Evolutionary conservation across 2,888 invertebrate genomes (phyloP).

Genomic region (Ennomos quercinarius): DNA sequence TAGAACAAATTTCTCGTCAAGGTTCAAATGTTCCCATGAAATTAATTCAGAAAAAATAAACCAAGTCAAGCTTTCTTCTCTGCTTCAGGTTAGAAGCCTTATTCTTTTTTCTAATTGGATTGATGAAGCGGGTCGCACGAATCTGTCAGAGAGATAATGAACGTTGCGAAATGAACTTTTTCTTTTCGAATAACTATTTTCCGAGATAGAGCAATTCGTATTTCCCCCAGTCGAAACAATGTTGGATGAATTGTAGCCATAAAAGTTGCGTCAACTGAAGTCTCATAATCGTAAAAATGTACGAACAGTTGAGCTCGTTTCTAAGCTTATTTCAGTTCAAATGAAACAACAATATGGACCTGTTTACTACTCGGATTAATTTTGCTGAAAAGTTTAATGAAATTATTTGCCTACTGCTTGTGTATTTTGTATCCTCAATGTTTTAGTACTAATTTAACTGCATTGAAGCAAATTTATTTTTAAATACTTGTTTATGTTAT

Average conservation of each 20-base stretch:
- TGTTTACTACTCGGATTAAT: slow-evolving; percentile 26
- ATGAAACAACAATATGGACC: slow-evolving; percentile 26
- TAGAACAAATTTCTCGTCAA: not conserved
- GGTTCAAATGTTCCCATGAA: slow-evolving; percentile 13
- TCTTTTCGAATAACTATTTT: slow-evolving; percentile 40
- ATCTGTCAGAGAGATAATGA: slow-evolving; percentile 77
- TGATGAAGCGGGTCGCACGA: slow-evolving; percentile 71
- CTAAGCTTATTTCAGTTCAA: slow-evolving; percentile 23
- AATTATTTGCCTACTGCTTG: slow-evolving; percentile 12
- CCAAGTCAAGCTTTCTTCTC: slow-evolving; percentile 34
- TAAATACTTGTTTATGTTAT: too few species aligned
- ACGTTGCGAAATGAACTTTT: slow-evolving; percentile 64
- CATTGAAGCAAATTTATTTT: too few species aligned
- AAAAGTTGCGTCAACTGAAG: slow-evolving; percentile 38
- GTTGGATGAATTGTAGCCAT: slow-evolving; percentile 30
- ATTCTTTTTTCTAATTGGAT: slow-evolving; percentile 75
- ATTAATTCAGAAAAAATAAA: slow-evolving; percentile 38
- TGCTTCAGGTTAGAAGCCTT: slow-evolving; percentile 39
- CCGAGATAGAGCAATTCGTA: slow-evolving; percentile 35
- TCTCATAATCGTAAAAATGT: slow-evolving; percentile 29
- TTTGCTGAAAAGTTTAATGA: slow-evolving; percentile 21
- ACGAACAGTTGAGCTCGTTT: slow-evolving; percentile 25
- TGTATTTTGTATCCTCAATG: slow-evolving; percentile 1
- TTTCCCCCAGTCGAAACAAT: slow-evolving; percentile 30
- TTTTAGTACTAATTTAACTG: slow-evolving; percentile 1